A percentile compares a stretch with the other conserved stretches of the same genome.
Evolutionary conservation across 2,888 invertebrate species (phyloP).

Genomic region (Ophioninae sp.): DNA sequence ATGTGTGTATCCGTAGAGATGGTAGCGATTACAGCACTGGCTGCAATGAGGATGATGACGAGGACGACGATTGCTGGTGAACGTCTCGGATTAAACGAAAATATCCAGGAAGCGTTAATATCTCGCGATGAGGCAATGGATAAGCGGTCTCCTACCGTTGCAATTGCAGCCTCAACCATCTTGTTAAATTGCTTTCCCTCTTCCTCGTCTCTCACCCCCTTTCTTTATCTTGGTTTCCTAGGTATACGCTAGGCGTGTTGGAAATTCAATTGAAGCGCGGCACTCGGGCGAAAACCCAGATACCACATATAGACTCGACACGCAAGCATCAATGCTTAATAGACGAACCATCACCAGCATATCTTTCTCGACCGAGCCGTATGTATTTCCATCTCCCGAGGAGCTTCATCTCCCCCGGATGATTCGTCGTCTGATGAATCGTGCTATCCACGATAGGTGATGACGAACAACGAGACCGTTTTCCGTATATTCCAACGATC

Average conservation of each 20-base stretch:
- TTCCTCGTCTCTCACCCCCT: conserved; percentile 19
- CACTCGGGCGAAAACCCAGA: conserved; percentile 22
- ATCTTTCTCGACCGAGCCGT: no score
- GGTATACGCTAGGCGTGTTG: conserved; percentile 36
- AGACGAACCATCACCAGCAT: background rate
- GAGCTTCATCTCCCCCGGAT: conserved; percentile 22
- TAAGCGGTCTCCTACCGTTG: conserved; percentile 45
- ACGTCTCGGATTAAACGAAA: conserved; percentile 43
- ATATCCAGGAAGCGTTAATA: conserved; percentile 58
- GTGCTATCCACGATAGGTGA: conserved; percentile 26
- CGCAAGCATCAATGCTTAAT: conserved; percentile 38
- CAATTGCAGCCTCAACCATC: conserved; percentile 45
- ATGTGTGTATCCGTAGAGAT: conserved; percentile 3
- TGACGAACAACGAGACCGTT: conserved; percentile 44
- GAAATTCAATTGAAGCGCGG: conserved; percentile 53
- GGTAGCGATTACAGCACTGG: conserved; percentile 8
- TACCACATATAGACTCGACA: conserved; percentile 7
- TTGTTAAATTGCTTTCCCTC: conserved; percentile 52
- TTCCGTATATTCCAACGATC: conserved; percentile 50
- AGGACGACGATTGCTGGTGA: conserved; percentile 41
- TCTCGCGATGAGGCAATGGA: conserved; percentile 51
- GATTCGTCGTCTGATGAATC: conserved; percentile 38
- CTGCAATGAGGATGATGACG: conserved; percentile 1
- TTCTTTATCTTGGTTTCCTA: background rate
- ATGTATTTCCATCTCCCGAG: background rate